Base-by-base conservation (phyloP, 2,888 invertebrate genomes). In the Leucozona laternaria region DNA sequence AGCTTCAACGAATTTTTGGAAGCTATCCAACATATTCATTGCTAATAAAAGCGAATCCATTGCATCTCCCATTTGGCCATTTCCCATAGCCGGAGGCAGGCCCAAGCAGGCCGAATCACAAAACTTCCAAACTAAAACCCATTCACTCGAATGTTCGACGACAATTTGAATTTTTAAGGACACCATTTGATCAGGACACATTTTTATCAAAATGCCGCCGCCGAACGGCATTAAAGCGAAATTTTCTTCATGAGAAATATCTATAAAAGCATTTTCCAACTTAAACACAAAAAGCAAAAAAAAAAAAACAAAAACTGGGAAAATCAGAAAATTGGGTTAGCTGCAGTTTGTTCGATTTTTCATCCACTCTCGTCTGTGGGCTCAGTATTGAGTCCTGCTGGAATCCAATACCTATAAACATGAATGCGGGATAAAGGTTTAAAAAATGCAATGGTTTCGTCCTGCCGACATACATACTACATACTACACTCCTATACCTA, bases 101-200 rank as follows among this genome's bases (percentile, higher is more conserved):
- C 1, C 31, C n/a, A 17, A 31, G 7, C 8, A 53, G 22, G 5
- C 48, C 40, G 15, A 17, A 22, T 34, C 34, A 60, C 22, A 64
- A 64, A 43, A 45, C 64, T 48, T 66, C 48, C 31, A 25, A 75
- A 82, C 43, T 82, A 40, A 75, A 70, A 83, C 22, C 70, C 62
- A 79, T 83, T 83, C 79, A 70, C 48, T 79, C 75, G 70, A 79
- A 79, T 79, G 79, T 75, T 84, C 75, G 75, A 84, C 45, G 64
- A 84, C 76, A 84, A 79, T 84, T 79, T 79, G 75, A 84, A 84
- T 84, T 84, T 84, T 84, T 79, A 84, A 84, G 79, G 70, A 75
- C 62, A 43, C 80, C 80, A 84, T 84, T 84, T 84, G 84, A 80
- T 50, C 71, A 48, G 77, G 55, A 85, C 60, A 77, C 76, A 85